Conservation (phyloP, 2,113 vertebrate species). For the Gymnobelideus leadbeateri region DNA sequence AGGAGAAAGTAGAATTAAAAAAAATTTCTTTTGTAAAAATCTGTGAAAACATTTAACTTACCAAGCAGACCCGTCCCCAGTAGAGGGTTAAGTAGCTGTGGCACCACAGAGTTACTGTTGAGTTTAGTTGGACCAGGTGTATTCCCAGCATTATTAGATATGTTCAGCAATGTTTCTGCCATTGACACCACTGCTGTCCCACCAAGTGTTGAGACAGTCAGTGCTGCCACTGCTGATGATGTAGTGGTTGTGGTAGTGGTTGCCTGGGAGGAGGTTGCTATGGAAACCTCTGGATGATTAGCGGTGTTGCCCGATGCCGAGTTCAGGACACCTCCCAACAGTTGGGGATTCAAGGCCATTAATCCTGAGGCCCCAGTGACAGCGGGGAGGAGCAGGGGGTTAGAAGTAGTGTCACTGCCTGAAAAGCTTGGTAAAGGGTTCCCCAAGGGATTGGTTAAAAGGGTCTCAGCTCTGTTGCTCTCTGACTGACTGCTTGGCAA, state of each 20-base stretch:
- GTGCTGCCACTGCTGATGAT: slow-evolving; percentile 91
- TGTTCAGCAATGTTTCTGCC: slow-evolving; percentile 88
- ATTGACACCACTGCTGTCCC: slow-evolving; percentile 91
- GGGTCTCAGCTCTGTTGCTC: slow-evolving; percentile 83
- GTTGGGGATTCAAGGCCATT: slow-evolving; percentile 89
- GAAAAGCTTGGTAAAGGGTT: slow-evolving; percentile 82
- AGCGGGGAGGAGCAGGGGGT: slow-evolving; percentile 86
- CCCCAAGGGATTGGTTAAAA: slow-evolving; percentile 85
- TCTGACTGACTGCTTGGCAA: slow-evolving; percentile 86
- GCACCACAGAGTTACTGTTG: slow-evolving; percentile 87
- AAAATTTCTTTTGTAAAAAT: slow-evolving; percentile 80
- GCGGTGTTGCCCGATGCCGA: slow-evolving; percentile 88
- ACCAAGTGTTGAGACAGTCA: slow-evolving; percentile 91
- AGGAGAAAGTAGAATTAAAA: slow-evolving; percentile 77
- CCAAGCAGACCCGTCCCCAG: slow-evolving; percentile 89
- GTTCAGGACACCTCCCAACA: slow-evolving; percentile 89
- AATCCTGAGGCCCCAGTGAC: slow-evolving; percentile 87
- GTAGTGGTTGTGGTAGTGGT: slow-evolving; percentile 93
- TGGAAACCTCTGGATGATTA: slow-evolving; percentile 93
- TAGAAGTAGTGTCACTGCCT: slow-evolving; percentile 84
- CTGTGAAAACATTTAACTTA: slow-evolving; percentile 84
- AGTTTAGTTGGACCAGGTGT: slow-evolving; percentile 86
- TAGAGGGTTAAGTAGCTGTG: slow-evolving; percentile 90
- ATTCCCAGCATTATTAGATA: slow-evolving; percentile 85
- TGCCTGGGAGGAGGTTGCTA: slow-evolving; percentile 93